Conservation (phyloP, 2,888 invertebrate genomes). For the Plusia festucae region DNA sequence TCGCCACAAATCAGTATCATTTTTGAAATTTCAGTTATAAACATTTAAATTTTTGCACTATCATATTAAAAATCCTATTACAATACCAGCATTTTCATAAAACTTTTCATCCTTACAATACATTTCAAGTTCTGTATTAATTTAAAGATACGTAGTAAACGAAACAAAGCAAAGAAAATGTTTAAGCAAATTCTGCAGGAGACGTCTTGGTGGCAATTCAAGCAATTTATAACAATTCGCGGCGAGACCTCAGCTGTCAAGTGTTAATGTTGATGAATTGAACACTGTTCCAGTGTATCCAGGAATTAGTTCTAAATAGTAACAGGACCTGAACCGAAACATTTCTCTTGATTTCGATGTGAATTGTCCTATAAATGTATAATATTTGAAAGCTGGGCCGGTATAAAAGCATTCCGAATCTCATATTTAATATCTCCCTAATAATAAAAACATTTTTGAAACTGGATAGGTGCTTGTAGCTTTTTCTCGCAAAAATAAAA, state of each 20-base stretch:
- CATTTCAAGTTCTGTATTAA: not conserved
- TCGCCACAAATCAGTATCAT: too few relatives aligned
- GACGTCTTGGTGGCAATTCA: slow-evolving; percentile 39
- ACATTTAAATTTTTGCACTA: too few relatives aligned
- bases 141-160: slow-evolving; percentile 24
- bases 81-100: too few relatives aligned
- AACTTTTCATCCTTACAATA: not conserved
- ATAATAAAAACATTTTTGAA: too few relatives aligned
- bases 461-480: too few relatives aligned
- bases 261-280: slow-evolving; percentile 63
- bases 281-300: slow-evolving; percentile 42
- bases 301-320: slow-evolving; percentile 43
- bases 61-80: too few relatives aligned
- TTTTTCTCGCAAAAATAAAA: too few relatives aligned
- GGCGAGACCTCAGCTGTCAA: slow-evolving; percentile 52
- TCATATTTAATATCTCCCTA: too few relatives aligned
- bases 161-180: slow-evolving; percentile 45
- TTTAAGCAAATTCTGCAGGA: slow-evolving; percentile 51
- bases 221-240: slow-evolving; percentile 60
- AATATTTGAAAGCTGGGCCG: not conserved
- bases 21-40: too few relatives aligned
- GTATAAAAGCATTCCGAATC: too few relatives aligned
- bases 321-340: slow-evolving; percentile 23
- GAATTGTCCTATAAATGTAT: slow-evolving; percentile 5
- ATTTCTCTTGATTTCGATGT: slow-evolving; percentile 44